A percentile compares a stretch with the other conserved stretches of the same genome.
phyloP scores from a whole-genome alignment of 92 coral and sea anemone species.

The Epizoanthus stellaris region DNA sequence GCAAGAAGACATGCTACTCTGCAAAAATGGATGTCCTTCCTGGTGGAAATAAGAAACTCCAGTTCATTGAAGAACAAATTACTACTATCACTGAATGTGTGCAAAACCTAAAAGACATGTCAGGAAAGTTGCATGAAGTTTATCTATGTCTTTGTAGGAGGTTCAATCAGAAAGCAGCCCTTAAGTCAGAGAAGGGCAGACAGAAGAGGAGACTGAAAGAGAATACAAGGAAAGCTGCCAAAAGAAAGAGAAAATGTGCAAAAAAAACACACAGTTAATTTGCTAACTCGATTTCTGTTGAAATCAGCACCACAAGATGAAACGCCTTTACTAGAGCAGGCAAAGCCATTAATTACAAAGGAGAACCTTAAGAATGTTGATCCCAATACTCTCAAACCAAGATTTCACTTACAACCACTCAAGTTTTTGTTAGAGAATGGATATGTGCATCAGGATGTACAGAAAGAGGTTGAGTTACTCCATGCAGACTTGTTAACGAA shows the following conservation, averaged over 20 bases:
- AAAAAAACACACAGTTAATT: too few species aligned
- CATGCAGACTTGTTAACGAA: background rate
- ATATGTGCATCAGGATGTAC: constrained; percentile 5
- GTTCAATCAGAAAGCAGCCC: background rate
- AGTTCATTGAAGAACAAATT: background rate
- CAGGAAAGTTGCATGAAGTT: background rate
- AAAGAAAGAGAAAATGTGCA: too few species aligned
- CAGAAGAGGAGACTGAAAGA: too few species aligned
- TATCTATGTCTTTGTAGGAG: background rate
- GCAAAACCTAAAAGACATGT: background rate
- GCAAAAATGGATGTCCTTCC: background rate
- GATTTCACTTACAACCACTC: constrained; percentile 12
- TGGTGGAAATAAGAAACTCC: constrained; percentile 20
- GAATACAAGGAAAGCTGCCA: too few species aligned
- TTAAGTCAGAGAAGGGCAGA: background rate
- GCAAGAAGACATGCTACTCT: too few species aligned
- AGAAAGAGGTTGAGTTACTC: background rate
- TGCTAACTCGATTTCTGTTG: too few species aligned
- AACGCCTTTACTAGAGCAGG: too few species aligned
- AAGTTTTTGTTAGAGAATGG: constrained; percentile 10
- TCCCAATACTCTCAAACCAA: background rate
- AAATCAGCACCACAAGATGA: too few species aligned
- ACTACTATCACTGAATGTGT: background rate
- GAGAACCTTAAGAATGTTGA: constrained; percentile 13
- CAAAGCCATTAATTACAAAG: constrained; percentile 12